phyloP scores from a whole-genome alignment of 2,113 vertebrate genomes.

The Hyperopisus bebe region DNA sequence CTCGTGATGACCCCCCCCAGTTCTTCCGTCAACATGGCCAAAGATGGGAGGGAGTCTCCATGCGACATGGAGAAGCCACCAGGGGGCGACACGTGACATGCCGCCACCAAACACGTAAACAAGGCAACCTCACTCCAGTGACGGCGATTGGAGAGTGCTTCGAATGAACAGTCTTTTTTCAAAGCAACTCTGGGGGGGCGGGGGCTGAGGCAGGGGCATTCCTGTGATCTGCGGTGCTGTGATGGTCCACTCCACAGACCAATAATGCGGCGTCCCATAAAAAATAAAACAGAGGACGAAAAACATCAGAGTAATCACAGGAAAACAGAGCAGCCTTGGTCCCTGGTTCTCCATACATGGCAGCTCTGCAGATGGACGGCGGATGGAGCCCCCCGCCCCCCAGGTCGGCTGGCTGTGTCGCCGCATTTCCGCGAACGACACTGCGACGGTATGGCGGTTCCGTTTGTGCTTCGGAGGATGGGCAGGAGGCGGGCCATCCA shows the following conservation, averaged over 20 bases:
- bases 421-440: not conserved
- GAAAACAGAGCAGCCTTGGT: not conserved
- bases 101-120: slow-evolving; percentile 19
- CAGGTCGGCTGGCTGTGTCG: not conserved
- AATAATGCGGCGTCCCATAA: not conserved
- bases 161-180: not conserved
- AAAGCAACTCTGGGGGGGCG: not conserved
- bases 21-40: not conserved
- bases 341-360: not conserved
- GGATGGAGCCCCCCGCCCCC: not conserved
- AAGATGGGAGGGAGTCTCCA: slow-evolving; percentile 18
- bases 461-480: slow-evolving; percentile 49
- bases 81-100: not conserved
- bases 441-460: slow-evolving; percentile 31
- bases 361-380: not conserved
- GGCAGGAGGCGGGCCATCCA: slow-evolving; percentile 38
- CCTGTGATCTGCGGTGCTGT: not conserved
- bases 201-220: not conserved
- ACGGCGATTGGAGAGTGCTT: not conserved
- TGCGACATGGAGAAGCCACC: slow-evolving; percentile 23
- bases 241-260: not conserved
- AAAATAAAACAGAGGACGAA: not conserved
- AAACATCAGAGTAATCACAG: not conserved
- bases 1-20: slow-evolving; percentile 22
- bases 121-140: slow-evolving; percentile 14